Conservation (phyloP, 2,797 vertebrate genomes). For the Lithobates sylvaticus region DNA sequence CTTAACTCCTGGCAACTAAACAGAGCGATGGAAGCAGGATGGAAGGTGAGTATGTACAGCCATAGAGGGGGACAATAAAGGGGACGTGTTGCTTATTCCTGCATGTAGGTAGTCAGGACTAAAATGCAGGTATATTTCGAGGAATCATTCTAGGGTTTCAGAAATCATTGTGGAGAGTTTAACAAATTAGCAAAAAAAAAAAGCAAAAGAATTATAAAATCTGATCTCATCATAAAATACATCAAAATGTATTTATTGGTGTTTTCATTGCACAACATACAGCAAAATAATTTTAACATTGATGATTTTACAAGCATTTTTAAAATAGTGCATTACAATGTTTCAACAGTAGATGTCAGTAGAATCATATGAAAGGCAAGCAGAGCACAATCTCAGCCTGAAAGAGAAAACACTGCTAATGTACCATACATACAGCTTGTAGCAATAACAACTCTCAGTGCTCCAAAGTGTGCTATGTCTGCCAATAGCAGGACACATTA, state of each 20-base stretch:
- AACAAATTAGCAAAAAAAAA: too few relatives aligned
- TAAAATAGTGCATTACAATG: background rate
- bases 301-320: background rate
- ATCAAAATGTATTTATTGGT: too few relatives aligned
- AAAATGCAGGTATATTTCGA: background rate
- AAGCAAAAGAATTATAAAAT: too few relatives aligned
- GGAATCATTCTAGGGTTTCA: too few relatives aligned
- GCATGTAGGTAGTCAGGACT: background rate
- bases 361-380: constrained; percentile 1
- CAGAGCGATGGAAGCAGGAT: too few relatives aligned
- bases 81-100: background rate
- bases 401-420: background rate
- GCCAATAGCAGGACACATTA: background rate
- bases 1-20: too few relatives aligned
- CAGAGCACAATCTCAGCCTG: background rate
- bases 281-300: too few relatives aligned
- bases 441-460: background rate
- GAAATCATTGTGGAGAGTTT: too few relatives aligned
- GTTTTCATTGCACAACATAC: too few relatives aligned
- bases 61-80: background rate
- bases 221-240: too few relatives aligned
- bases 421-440: background rate
- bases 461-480: background rate
- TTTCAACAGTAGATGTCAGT: constrained; percentile 45
- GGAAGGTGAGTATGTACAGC: background rate